phyloP scores from a whole-genome alignment of 2,888 invertebrate species.

The Dinocampus coccinellae region DNA sequence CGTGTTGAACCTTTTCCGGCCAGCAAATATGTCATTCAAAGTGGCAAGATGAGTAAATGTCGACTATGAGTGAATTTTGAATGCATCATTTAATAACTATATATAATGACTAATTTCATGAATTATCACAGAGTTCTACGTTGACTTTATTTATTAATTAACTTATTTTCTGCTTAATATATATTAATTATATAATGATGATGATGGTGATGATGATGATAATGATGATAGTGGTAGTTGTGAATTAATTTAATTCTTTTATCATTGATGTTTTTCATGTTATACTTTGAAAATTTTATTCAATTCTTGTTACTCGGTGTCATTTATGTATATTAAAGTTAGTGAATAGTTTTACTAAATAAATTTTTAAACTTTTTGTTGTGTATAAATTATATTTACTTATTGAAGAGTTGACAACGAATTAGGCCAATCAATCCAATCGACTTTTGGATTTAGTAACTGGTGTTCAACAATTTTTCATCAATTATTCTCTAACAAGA shows the following conservation, averaged over 20 bases:
- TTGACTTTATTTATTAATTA: neutral
- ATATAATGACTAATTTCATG: neutral
- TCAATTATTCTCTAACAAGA: neutral
- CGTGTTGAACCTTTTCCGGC: neutral
- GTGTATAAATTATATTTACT: neutral
- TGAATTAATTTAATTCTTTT: neutral
- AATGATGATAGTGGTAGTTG: too few species aligned
- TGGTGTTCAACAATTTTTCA: neutral
- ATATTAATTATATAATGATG: neutral
- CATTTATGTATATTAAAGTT: neutral
- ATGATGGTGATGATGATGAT: too few species aligned
- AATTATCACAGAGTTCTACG: neutral
- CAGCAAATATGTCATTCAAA: neutral
- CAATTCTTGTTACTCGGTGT: neutral
- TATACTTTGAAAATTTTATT: neutral
- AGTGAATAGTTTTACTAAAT: neutral
- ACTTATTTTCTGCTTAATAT: neutral
- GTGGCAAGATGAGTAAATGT: neutral
- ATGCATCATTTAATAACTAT: neutral
- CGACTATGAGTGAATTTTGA: neutral
- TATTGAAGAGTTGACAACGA: neutral
- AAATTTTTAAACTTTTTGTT: neutral
- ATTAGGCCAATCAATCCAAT: neutral
- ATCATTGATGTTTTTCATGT: neutral
- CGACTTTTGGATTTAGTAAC: neutral